Base-by-base conservation (phyloP, 2,113 vertebrate species). In the Ophthalmolycus amberensis region DNA sequence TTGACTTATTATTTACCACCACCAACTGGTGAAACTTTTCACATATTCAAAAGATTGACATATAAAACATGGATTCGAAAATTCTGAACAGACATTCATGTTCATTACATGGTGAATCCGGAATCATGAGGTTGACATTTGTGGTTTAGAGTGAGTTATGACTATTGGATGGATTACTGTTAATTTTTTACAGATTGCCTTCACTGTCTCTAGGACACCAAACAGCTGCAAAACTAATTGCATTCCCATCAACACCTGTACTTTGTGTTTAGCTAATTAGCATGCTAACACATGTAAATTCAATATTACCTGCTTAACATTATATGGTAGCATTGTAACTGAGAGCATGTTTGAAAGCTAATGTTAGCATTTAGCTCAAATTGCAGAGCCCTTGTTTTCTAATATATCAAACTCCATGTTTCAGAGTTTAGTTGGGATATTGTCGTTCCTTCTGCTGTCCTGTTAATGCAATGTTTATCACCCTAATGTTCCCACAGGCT, bases 401-500 rank as follows among this genome's bases (percentile, higher is more conserved):
- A 32, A 64, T 37, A 40, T 6, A 18, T 64, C 29, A 56, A 54
- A 22, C 38, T 48, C 3, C 22, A 38, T 32, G 32, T 32, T 32
- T 32, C 32, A 40, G 29, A n/a, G n/a, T 69, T 46, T 1, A 18
- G 9, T 70, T 64, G 4, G 8, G 3, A 52, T 44, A 27, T 27
- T 46, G 9, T 18, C 0, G 9, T 22, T 73, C 6, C 2, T 22
- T 71, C n/a, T 34, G n/a, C 15, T 74, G 10, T 68, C 37, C 52
- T 48, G 10, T 16, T 73, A 54, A 75, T 25, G 59, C 29, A 34
- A 12, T 59, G 56, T 59, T 59, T 15, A 27, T 59, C 6, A 11
- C 4, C 1, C 9, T 1, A 48, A 1, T 75, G 40, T 79, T 42
- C 90, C 70, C 91, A 48, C 91, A 99, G 98, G 97, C 50, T 97